Evolutionary conservation across 2,113 vertebrate genomes (phyloP), one percentile per base, ranked within the genome.

Genomic region (Cromileptes altivelis): DNA sequence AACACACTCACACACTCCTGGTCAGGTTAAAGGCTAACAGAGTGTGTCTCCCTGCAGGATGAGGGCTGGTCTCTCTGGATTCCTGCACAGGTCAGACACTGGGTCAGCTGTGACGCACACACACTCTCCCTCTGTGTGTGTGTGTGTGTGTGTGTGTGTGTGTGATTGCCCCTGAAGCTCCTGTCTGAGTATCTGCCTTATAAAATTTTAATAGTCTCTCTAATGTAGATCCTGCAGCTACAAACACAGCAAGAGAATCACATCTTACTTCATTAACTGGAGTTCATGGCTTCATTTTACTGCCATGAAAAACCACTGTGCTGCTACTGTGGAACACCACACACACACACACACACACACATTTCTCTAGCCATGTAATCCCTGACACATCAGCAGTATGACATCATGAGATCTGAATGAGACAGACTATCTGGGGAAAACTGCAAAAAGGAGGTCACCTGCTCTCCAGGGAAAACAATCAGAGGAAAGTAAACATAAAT

Each of bases 61-160:
- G 87, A 88, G 80, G 75, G 78, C 58, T 80, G 85, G 25, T 89
- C 89, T 78, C 89, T 18, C 64, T 81, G 65, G 82, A 87, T 84
- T 91, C 90, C 83, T 86, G 87, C 69, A 63, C 49, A 50, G 90
- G 86, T 91, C 85, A 89, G 71, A 73, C n/a, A 69, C n/a, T 0
- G 30, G 78, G 86, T 88, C 81, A 65, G 8, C 68, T 56, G 60
- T 89, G 90, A 89, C 81, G 56, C 81, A 85, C 56, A 19, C 79
- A 40, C 47, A 5, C 21, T 61, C 40, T 73, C 47, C 4, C 21
- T 42, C 0, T 27, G 19, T 25, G 76, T 30, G 62, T 80, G 76
- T 75, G 57, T 62, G 27, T 75, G 76, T 49, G 56, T 52, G 49
- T 82, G 56, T 82, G 56, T 80, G 75, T 69, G 47, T 69, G 56